Percentiles rank a stretch among this genome's conserved stretches.
Conservation (phyloP, 2,888 invertebrate species). For the Heliconius hortense region DNA sequence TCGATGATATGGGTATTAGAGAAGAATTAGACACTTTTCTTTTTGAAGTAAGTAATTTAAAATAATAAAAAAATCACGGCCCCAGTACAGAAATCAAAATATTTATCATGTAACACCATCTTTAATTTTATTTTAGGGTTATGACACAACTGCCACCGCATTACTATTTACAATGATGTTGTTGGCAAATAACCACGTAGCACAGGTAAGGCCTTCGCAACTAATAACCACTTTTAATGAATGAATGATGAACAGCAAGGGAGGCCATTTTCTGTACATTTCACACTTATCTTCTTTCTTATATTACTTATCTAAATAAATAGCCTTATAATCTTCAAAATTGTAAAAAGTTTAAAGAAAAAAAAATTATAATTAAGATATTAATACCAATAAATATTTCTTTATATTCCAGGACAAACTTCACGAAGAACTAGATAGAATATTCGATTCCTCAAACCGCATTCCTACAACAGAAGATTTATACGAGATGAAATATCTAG, state of each 20-base stretch:
- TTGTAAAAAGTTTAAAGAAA: no score
- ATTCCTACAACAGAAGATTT: slow-evolving; percentile 81
- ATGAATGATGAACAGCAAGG: no score
- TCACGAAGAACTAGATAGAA: slow-evolving; percentile 43
- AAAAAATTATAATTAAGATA: not conserved
- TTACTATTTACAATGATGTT: slow-evolving; percentile 62
- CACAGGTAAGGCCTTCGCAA: slow-evolving; percentile 54
- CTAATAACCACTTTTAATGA: no score
- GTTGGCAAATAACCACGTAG: slow-evolving; percentile 64
- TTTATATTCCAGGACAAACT: slow-evolving; percentile 14
- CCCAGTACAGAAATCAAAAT: not conserved
- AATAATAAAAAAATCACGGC: not conserved
- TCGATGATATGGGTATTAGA: no score
- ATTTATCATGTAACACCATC: no score
- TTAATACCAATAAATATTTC: not conserved
- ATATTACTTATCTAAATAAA: no score
- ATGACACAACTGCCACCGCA: slow-evolving; percentile 69
- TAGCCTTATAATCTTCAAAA: no score
- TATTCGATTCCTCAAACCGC: slow-evolving; percentile 83
- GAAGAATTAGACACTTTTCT: no score
- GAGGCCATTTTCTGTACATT: no score
- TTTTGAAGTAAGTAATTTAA: not conserved
- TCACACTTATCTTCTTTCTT: no score
- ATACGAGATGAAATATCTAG: slow-evolving; percentile 82
- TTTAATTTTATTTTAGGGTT: slow-evolving; percentile 56